Evolutionary conservation across 2,888 invertebrate genomes (phyloP).

Genomic region (Heliconius hortense): DNA sequence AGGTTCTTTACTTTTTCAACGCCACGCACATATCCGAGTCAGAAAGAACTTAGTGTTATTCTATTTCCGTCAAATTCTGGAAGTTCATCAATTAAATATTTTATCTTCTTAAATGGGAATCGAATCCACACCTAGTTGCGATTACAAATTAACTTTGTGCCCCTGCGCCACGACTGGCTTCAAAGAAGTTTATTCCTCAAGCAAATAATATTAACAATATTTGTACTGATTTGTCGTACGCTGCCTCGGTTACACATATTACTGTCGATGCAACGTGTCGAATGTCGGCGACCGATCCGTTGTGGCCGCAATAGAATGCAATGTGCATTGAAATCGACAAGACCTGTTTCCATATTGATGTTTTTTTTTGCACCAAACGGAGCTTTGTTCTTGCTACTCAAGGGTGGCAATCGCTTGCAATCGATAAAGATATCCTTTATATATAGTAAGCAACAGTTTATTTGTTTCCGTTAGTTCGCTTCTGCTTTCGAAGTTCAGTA

Average conservation of each 20-base stretch:
- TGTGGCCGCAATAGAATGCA: constrained; percentile 75
- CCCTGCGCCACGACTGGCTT: no score
- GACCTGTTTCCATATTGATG: constrained; percentile 66
- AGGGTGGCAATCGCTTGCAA: constrained; percentile 46
- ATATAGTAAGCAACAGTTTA: constrained; percentile 67
- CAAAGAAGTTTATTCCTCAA: background rate
- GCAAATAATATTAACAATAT: background rate
- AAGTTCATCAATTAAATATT: no score
- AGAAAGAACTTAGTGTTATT: no score
- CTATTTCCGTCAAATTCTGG: no score
- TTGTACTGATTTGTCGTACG: background rate
- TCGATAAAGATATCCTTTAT: constrained; percentile 59
- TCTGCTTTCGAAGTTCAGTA: constrained; percentile 65
- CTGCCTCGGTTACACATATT: constrained; percentile 58
- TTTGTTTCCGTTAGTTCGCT: constrained; percentile 74
- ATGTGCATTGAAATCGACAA: constrained; percentile 68
- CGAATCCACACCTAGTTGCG: no score
- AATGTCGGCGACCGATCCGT: constrained; percentile 70
- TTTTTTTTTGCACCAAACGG: constrained; percentile 51
- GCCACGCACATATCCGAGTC: no score
- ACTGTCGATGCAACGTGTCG: constrained; percentile 71
- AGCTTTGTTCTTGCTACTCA: constrained; percentile 48
- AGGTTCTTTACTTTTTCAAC: no score
- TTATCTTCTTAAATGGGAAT: no score
- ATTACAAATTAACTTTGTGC: no score